These are phyloP conservation scores for Papilio elwesi DNA, from an alignment of 2,888 invertebrate genomes.

Conservation along the genomic window DNA sequence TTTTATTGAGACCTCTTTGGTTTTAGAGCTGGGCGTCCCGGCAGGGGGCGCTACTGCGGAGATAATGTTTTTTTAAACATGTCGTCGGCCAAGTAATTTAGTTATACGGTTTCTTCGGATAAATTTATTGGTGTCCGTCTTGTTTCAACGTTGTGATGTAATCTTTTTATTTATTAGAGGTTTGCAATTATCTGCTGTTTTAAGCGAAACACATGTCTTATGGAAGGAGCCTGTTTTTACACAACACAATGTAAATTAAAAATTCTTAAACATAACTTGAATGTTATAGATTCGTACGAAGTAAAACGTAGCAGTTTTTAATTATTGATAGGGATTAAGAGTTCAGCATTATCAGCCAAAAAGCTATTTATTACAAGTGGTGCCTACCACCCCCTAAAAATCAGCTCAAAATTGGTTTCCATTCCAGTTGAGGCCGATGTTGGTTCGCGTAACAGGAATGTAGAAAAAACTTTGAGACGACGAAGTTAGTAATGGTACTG, in stretches of 20 bases:
- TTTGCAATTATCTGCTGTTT: conserved; percentile 32
- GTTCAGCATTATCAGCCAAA: too few relatives aligned
- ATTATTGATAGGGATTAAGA: too few relatives aligned
- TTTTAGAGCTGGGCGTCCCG: conserved; percentile 37
- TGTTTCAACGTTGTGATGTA: conserved; percentile 32
- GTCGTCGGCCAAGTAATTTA: conserved; percentile 48
- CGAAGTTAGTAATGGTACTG: too few relatives aligned
- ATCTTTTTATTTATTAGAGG: conserved; percentile 32
- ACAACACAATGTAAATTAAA: neutral
- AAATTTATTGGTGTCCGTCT: conserved; percentile 50
- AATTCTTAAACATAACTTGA: neutral
- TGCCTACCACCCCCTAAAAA: too few relatives aligned
- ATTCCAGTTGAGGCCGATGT: too few relatives aligned
- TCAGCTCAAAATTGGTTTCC: too few relatives aligned
- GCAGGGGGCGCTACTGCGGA: conserved; percentile 49
- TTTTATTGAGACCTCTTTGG: conserved; percentile 35
- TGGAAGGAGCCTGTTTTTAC: neutral
- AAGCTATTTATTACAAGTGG: too few relatives aligned
- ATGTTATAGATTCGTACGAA: neutral
- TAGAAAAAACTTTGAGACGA: too few relatives aligned
- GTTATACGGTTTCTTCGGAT: conserved; percentile 56
- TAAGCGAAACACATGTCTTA: conserved; percentile 11
- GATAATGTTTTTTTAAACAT: conserved; percentile 38
- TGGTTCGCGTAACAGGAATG: too few relatives aligned
- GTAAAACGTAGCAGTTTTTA: too few relatives aligned